These are phyloP conservation scores for Paracyclopina nana DNA, from an alignment of 1,140 invertebrate genomes.

Conservation along the genomic window DNA sequence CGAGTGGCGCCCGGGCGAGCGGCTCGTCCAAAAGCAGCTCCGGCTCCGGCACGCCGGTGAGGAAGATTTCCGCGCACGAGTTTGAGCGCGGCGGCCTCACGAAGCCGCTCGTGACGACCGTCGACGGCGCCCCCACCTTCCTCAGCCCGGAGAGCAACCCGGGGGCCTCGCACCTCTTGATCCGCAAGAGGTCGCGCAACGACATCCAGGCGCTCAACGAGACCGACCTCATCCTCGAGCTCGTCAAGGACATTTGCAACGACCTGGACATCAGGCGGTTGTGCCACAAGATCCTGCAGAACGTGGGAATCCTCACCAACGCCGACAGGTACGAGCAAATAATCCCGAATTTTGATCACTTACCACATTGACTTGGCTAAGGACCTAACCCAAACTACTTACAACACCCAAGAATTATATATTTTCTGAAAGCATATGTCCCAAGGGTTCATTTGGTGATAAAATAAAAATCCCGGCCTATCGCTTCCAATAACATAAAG, in stretches of 20 bases:
- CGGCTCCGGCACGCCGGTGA: conserved; percentile 68
- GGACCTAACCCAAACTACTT: no score
- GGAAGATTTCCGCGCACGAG: conserved; percentile 87
- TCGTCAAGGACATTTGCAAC: conserved; percentile 90
- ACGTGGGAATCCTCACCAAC: conserved; percentile 71
- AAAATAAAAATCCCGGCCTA: no score
- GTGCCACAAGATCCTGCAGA: conserved; percentile 89
- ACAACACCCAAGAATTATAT: no score
- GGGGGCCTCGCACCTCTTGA: conserved; percentile 24
- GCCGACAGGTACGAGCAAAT: conserved; percentile 42
- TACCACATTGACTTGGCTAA: no score
- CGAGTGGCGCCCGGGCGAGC: conserved; percentile 17
- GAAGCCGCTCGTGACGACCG: conserved; percentile 67
- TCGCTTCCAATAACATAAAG: no score
- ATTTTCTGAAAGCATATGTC: no score
- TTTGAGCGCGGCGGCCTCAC: conserved; percentile 74
- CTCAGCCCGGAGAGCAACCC: conserved; percentile 30
- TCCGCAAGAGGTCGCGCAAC: conserved; percentile 49
- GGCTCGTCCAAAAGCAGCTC: conserved; percentile 33
- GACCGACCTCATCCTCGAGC: conserved; percentile 81
- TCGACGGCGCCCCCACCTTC: conserved; percentile 76
- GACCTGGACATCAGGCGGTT: conserved; percentile 76
- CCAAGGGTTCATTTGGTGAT: no score
- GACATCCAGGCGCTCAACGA: conserved; percentile 73
- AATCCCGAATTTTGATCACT: no score